phyloP scores from a whole-genome alignment of 2,113 vertebrate species.

The Ascaphus truei region DNA sequence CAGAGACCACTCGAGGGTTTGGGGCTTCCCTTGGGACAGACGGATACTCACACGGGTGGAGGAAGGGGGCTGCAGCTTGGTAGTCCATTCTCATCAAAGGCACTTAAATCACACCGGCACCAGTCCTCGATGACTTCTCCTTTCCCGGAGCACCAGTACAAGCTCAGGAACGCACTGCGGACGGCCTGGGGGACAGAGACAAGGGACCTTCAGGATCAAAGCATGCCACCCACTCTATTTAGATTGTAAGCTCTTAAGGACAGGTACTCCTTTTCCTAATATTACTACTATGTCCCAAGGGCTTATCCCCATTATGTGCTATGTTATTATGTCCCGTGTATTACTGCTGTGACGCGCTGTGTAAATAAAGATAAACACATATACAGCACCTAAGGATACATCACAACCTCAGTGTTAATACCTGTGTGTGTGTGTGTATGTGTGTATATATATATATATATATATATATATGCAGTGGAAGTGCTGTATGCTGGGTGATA shows the following conservation, averaged over 20 bases:
- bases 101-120: conserved; percentile 94
- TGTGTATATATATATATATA: too few relatives aligned
- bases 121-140: conserved; percentile 98
- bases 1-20: not conserved
- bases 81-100: conserved; percentile 90
- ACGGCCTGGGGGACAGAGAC: conserved; percentile 70
- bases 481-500: too few relatives aligned
- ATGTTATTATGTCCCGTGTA: too few relatives aligned
- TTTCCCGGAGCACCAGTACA: conserved; percentile 96
- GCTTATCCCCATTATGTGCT: too few relatives aligned
- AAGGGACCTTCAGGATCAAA: too few relatives aligned
- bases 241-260: too few relatives aligned
- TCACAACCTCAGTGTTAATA: not conserved
- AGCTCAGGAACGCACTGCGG: conserved; percentile 93
- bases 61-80: conserved; percentile 93
- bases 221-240: too few relatives aligned
- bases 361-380: conserved; percentile 15
- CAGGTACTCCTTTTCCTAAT: too few relatives aligned
- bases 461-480: too few relatives aligned
- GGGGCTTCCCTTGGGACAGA: not conserved
- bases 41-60: conserved; percentile 81
- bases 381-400: not conserved
- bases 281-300: too few relatives aligned
- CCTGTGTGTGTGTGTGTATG: too few relatives aligned
- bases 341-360: too few relatives aligned